Evolutionary conservation across 2,113 vertebrate genomes (phyloP).

Genomic region (Vulpes ferrilata): DNA sequence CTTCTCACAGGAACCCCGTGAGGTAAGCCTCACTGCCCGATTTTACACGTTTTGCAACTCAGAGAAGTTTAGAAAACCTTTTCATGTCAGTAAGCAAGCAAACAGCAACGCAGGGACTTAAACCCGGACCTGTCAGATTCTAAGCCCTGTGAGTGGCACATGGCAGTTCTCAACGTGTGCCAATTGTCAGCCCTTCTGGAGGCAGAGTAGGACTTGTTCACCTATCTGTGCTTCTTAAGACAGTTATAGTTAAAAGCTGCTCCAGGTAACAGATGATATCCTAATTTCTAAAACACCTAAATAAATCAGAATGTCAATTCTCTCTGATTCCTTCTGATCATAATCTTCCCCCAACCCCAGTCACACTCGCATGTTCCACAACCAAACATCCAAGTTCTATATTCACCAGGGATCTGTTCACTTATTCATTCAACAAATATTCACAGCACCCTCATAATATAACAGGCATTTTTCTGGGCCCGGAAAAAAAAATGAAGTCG

Average conservation of each 20-base stretch:
- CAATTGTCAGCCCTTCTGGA: not conserved
- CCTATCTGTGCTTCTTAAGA: not conserved
- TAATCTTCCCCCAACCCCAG: not conserved
- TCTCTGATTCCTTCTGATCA: not conserved
- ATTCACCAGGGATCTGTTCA: not conserved
- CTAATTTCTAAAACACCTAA: slow-evolving; percentile 31
- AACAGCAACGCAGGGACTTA: not conserved
- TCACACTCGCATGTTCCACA: not conserved
- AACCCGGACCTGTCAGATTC: not conserved
- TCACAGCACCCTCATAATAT: not conserved
- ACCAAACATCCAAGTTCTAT: not conserved
- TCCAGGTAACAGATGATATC: not conserved
- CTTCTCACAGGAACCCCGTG: slow-evolving; percentile 10
- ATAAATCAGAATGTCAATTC: not conserved
- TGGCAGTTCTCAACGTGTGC: not conserved
- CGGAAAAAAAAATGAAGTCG: not conserved
- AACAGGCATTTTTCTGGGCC: not conserved
- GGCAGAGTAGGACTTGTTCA: not conserved
- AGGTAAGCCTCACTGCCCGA: not conserved
- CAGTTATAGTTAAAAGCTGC: not conserved
- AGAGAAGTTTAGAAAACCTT: slow-evolving; percentile 9
- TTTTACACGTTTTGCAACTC: slow-evolving; percentile 25
- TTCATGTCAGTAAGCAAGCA: not conserved
- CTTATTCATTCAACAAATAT: not conserved
- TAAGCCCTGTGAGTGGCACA: not conserved